Conservation (phyloP, 2,888 invertebrate species). For the Phragmatobia fuliginosa region DNA sequence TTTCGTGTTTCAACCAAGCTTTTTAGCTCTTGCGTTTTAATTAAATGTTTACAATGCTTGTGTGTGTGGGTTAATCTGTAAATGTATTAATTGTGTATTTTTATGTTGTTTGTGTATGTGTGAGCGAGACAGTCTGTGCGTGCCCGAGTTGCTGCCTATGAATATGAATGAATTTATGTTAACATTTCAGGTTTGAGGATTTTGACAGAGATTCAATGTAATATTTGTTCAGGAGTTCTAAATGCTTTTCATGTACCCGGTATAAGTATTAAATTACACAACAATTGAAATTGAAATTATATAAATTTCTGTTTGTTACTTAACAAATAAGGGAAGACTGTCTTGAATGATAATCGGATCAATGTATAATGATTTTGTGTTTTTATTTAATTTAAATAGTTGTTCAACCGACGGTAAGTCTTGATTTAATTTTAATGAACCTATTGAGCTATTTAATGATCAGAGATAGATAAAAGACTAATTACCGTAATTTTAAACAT, state of each 20-base stretch:
- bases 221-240: background rate
- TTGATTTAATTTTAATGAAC: too few species aligned
- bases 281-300: too few species aligned
- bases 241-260: background rate
- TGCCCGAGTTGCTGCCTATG: background rate
- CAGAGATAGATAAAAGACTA: too few species aligned
- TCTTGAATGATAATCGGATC: background rate
- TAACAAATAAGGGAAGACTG: background rate
- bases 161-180: background rate
- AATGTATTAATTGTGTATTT: constrained; percentile 4
- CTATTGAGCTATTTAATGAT: too few species aligned
- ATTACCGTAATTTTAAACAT: too few species aligned
- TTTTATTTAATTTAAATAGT: too few species aligned
- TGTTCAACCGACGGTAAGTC: too few species aligned
- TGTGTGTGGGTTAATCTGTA: constrained; percentile 2
- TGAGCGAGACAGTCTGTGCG: background rate
- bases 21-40: constrained; percentile 41
- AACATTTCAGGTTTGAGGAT: constrained; percentile 3
- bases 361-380: too few species aligned
- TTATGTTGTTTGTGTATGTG: background rate
- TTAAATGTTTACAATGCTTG: constrained; percentile 38
- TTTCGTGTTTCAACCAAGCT: constrained; percentile 39
- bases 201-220: background rate
- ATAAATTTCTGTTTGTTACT: background rate
- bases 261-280: too few species aligned